Base-by-base conservation (phyloP, 1,140 invertebrate species). In the Pygmarrhopalites habei region DNA sequence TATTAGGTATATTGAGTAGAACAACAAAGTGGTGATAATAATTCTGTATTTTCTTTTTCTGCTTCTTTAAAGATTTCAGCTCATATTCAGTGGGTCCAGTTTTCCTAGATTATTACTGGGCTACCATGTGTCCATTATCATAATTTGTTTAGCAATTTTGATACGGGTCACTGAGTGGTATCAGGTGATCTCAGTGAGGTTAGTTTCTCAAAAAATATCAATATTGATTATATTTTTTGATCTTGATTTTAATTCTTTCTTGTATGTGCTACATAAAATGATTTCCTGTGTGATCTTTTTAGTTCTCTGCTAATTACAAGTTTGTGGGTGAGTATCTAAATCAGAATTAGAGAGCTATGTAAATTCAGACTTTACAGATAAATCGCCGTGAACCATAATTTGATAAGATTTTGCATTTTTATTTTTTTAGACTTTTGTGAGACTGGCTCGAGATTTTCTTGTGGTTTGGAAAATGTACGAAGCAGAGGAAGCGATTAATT, bases 401-500 rank as follows among this genome's bases (percentile, higher is more conserved):
- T n/a, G n/a, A n/a, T n/a, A n/a, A n/a, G n/a, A n/a, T n/a, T n/a
- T n/a, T n/a, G n/a, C n/a, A n/a, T n/a, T n/a, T n/a, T n/a, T n/a
- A n/a, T n/a, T n/a, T n/a, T n/a, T n/a, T n/a, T 88, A 92, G 69
- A 88, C 90, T 0, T 80, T 98, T 5, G 96, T 91, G 71, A 94
- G 94, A 77, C 79, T 95, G 56, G 79, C 86, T 3, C 80, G 92
- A 57, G 91, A 96, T 75, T 90, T 87, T 75, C 77, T 94, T 0
- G 83, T 95, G 41, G 85, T 91, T 60, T 87, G 83, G 78, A 86
- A 85, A 73, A 82, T 91, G 5, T 92, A 91, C 72, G 82, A 83
- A 71, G 81, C 85, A 0, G 88, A 91, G 75, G 79, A 82, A 69
- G 79, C 83, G 67, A 82, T 87, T 68, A 64, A 28, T 32, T 21